phyloP scores from a whole-genome alignment of 2,113 vertebrate genomes.

The Lonchura striata region DNA sequence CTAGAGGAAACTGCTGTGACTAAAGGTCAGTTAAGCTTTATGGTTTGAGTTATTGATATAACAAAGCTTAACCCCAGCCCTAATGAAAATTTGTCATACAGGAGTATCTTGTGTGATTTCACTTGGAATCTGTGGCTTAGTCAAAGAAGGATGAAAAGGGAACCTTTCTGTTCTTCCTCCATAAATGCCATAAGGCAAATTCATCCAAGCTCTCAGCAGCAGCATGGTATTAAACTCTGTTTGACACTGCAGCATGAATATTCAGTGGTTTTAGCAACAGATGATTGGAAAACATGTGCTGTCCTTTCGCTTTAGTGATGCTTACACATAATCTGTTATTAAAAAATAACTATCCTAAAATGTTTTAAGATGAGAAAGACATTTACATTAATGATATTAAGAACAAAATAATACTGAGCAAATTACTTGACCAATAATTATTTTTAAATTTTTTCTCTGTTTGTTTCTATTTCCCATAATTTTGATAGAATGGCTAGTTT shows the following conservation, averaged over 20 bases:
- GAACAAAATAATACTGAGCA: background rate
- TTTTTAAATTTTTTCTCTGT: background rate
- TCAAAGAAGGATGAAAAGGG: background rate
- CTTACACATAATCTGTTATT: background rate
- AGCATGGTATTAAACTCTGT: constrained; percentile 10
- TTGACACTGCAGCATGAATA: background rate
- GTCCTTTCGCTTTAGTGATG: background rate
- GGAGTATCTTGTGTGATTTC: background rate
- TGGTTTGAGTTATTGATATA: background rate
- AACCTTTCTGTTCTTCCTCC: background rate
- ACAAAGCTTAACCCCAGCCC: background rate
- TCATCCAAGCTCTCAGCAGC: background rate
- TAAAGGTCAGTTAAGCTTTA: constrained; percentile 34
- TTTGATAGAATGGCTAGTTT: background rate
- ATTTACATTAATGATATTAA: background rate
- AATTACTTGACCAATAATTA: background rate
- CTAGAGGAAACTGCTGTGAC: background rate
- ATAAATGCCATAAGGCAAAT: background rate
- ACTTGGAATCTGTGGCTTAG: background rate
- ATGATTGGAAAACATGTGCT: background rate
- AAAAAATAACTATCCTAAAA: background rate
- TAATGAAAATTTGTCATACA: background rate
- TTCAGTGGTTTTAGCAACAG: background rate
- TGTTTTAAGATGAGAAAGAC: background rate
- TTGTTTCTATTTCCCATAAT: constrained; percentile 35